Percentiles rank a stretch among this genome's conserved stretches.
These are phyloP conservation scores for Polyommatus icarus DNA, from an alignment of 2,888 invertebrate species.

Conservation along the genomic window DNA sequence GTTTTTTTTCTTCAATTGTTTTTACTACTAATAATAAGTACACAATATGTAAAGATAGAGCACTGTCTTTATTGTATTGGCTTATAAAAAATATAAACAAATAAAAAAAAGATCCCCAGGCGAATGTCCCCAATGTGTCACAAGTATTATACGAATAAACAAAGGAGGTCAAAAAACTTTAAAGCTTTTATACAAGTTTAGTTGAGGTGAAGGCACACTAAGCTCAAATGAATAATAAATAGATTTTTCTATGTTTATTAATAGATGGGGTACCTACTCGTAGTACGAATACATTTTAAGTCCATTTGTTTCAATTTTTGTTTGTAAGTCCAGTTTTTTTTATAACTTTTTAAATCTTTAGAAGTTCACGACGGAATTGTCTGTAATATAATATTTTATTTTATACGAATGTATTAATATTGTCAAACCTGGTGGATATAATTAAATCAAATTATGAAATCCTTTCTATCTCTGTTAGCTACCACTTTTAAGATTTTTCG, in stretches of 20 bases:
- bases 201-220: conserved; percentile 37
- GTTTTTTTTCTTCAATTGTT: too few relatives aligned
- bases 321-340: neutral
- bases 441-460: too few relatives aligned
- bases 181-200: conserved; percentile 40
- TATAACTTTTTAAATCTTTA: too few relatives aligned
- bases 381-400: neutral
- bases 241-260: neutral
- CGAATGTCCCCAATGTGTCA: conserved; percentile 17
- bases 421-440: too few relatives aligned
- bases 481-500: too few relatives aligned
- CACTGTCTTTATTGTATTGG: neutral
- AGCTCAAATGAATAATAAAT: neutral
- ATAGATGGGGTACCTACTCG: too few relatives aligned
- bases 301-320: neutral
- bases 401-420: neutral
- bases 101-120: neutral
- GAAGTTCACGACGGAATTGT: neutral
- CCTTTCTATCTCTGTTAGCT: too few relatives aligned
- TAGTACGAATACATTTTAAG: too few relatives aligned
- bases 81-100: neutral
- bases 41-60: too few relatives aligned
- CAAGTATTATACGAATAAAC: conserved; percentile 33
- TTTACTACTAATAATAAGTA: too few relatives aligned
- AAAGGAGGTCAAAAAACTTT: conserved; percentile 52